Evolutionary conservation across 2,888 invertebrate genomes (phyloP), one percentile per base, ranked within the genome.

Genomic region (Teinopalpus imperialis): DNA sequence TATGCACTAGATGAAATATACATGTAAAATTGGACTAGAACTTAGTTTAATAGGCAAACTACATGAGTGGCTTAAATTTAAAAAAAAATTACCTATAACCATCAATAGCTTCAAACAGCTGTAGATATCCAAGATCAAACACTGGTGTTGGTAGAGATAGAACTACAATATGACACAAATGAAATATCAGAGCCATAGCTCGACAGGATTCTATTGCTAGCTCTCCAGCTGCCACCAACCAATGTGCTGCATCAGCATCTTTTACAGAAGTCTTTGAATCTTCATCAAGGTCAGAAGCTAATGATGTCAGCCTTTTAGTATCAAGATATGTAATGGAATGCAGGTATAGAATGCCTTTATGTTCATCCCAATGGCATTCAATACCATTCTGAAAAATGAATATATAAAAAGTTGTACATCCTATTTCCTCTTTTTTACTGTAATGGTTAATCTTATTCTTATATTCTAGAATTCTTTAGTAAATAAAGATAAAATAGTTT

Each of bases 61-160:
- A n/a, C n/a, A n/a, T n/a, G n/a, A n/a, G n/a, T n/a, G n/a, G n/a
- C n/a, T n/a, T n/a, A n/a, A n/a, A n/a, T n/a, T n/a, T n/a, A n/a
- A n/a, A n/a, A n/a, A n/a, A n/a, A n/a, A n/a, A n/a, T n/a, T n/a
- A 95, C 95, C 95, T 92, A 49, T 94, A 91, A 24, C 90, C 90
- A 81, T 97, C 96, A 48, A 97, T 82, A 41, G 95, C 93, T 77
- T 95, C 93, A 66, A 96, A 95, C 46, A 96, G 86, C 64, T 95
- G 93, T 35, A 97, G 82, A 61, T 95, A 93, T 56, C 94, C 94
- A 10, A 94, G 90, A 81, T 98, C 98, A 83, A 97, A 96, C 0
- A 74, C 83, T 20, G 68, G 81, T 51, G 76, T 91, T 49, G 73
- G 92, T 48, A 70, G 90, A 5, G 66, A 92, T 53, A 72, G 63